phyloP scores from a whole-genome alignment of 1,140 invertebrate genomes.

The Hyphantria cunea region DNA sequence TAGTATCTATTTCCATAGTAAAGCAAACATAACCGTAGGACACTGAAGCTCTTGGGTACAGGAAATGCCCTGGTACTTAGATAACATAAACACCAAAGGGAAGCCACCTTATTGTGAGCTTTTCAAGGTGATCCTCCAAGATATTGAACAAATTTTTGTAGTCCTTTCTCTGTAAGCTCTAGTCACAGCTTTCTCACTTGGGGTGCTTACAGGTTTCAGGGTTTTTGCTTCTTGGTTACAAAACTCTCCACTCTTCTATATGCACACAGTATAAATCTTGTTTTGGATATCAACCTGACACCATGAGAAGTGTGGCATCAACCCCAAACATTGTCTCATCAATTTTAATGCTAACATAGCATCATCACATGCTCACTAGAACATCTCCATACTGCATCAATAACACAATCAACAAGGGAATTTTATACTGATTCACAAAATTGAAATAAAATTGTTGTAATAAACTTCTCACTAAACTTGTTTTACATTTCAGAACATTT shows the following conservation, averaged over 20 bases:
- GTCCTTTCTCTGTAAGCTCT: constrained; percentile 19
- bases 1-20: constrained; percentile 46
- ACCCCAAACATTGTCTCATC: background rate
- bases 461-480: too few relatives aligned
- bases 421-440: background rate
- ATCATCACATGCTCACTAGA: background rate
- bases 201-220: constrained; percentile 9
- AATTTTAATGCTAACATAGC: background rate
- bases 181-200: constrained; percentile 14
- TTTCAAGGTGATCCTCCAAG: constrained; percentile 18
- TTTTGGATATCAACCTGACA: constrained; percentile 2
- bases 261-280: constrained; percentile 3
- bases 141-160: constrained; percentile 4
- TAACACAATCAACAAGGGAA: background rate
- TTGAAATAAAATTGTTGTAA: background rate
- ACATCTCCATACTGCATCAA: background rate
- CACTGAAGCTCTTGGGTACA: constrained; percentile 35
- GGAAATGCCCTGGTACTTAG: constrained; percentile 23
- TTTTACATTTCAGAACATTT: too few relatives aligned
- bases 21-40: constrained; percentile 48
- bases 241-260: constrained; percentile 19
- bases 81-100: constrained; percentile 13
- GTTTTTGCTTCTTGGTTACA: constrained; percentile 11
- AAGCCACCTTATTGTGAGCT: constrained; percentile 20
- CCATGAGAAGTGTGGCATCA: constrained; percentile 1